A percentile compares a stretch with the other conserved stretches of the same genome.
Evolutionary conservation across 2,888 invertebrate species (phyloP).

Genomic region (Melitaea athalia): DNA sequence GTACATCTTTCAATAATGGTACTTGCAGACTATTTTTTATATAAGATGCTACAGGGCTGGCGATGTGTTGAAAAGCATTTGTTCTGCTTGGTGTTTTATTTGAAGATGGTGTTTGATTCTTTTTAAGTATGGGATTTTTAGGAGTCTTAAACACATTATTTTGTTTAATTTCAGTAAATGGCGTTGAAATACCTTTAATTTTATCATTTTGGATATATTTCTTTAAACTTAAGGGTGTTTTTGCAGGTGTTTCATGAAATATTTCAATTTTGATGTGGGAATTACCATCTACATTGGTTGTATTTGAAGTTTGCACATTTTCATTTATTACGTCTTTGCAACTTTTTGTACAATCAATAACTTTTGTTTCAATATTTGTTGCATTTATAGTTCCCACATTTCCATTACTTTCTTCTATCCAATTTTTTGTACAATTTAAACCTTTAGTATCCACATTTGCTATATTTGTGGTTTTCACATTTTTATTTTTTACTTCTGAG

Average conservation of each 20-base stretch:
- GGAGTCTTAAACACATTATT: slow-evolving; percentile 55
- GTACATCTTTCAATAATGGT: slow-evolving; percentile 60
- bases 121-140: slow-evolving; percentile 48
- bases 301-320: not conserved
- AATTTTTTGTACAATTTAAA: too few relatives aligned
- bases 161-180: slow-evolving; percentile 4
- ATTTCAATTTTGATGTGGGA: not conserved
- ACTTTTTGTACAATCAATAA: not conserved
- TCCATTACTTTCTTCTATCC: too few relatives aligned
- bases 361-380: slow-evolving; percentile 2
- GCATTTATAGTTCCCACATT: too few relatives aligned
- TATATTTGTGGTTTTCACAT: not conserved
- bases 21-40: slow-evolving; percentile 63
- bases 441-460: not conserved
- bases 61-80: slow-evolving; percentile 59
- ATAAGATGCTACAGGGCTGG: slow-evolving; percentile 69
- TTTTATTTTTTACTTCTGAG: not conserved
- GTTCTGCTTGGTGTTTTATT: slow-evolving; percentile 53
- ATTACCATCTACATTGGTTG: not conserved
- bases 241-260: not conserved
- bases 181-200: not conserved
- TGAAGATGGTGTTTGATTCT: slow-evolving; percentile 44
- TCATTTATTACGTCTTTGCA: not conserved
- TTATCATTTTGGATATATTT: slow-evolving; percentile 2
- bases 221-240: not conserved